Evolutionary conservation across 2,888 invertebrate genomes (phyloP), one percentile per base, ranked within the genome.

Genomic region (Pteria penguin): DNA sequence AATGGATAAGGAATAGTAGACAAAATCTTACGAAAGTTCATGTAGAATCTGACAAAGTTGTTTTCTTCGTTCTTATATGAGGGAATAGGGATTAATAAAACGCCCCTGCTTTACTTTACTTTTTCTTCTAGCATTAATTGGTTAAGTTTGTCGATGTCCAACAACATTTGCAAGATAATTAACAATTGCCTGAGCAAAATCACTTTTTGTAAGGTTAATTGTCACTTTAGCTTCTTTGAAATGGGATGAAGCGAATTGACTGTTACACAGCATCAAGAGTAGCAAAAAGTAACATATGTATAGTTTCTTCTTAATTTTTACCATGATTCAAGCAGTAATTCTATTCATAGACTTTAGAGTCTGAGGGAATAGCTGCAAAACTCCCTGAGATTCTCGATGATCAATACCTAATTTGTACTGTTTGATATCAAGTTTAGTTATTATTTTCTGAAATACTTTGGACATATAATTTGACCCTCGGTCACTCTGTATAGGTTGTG

Each of bases 381-480:
- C 77, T 24, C 72, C 82, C 63, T 79, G 80, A 22, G 60, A 66
- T 63, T 82, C 72, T 18, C 67, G 80, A 57, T 82, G 78, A 60
- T 75, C 72, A 4, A 52, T n/a, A n/a, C n/a, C 14, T 8, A 57
- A 31, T 71, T 31, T 63, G 32, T 57, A 32, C 26, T 79, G 73
- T 24, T 22, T 45, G 27, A 68, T 76, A 45, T 36, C 69, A 32
- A 75, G 61, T 57, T 79, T 65, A 58, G 62, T 18, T 69, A 78
- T 69, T 3, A 80, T 76, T 57, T 81, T 79, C 26, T 76, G 68
- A 72, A 84, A 80, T 3, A 78, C 4, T 8, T 63, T 32, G 0
- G 80, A 82, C 79, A 79, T 76, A 63, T 82, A 81, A 45, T 84
- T 82, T n/a, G 78, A 82, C 2, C 79, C 79, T 33, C 78, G 81